Percentiles rank a stretch among this genome's conserved stretches.
phyloP scores from a whole-genome alignment of 1,140 invertebrate species.

The Meteorus sp. region DNA sequence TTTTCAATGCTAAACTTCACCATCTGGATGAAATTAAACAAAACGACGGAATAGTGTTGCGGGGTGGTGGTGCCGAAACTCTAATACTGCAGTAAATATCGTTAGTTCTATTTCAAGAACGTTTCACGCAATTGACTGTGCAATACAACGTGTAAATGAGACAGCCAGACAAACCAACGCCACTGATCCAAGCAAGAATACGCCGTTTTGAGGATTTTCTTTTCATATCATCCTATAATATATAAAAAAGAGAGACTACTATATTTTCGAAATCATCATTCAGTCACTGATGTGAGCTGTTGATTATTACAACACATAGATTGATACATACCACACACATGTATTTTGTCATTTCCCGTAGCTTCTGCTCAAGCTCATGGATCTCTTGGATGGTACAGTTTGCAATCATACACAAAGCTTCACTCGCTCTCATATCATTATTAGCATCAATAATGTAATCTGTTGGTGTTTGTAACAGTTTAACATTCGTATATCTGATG shows the following conservation, averaged over 20 bases:
- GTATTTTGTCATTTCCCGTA: conserved; percentile 15
- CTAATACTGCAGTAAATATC: conserved; percentile 51
- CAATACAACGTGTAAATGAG: conserved; percentile 11
- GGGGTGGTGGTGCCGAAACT: conserved; percentile 56
- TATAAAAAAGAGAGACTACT: conserved; percentile 12
- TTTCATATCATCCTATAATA: conserved; percentile 1
- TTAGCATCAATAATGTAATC: conserved; percentile 33
- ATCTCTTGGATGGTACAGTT: conserved; percentile 28
- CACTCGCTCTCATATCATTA: conserved; percentile 31
- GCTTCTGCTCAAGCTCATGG: conserved; percentile 21
- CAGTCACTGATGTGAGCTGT: neutral
- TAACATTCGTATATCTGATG: conserved; percentile 27
- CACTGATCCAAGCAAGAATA: conserved; percentile 19
- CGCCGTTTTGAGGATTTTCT: neutral
- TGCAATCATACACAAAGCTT: conserved; percentile 29
- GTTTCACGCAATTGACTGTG: neutral
- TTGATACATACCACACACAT: conserved; percentile 19
- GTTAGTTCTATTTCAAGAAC: conserved; percentile 4
- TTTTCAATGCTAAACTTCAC: conserved; percentile 55
- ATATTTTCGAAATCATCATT: neutral
- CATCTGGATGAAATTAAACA: conserved; percentile 52
- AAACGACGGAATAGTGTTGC: conserved; percentile 51
- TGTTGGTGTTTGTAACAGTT: conserved; percentile 24
- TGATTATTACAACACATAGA: too few species aligned
- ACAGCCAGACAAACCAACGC: conserved; percentile 30